phyloP scores from a whole-genome alignment of 2,888 invertebrate genomes.

The Panopea generosa region DNA sequence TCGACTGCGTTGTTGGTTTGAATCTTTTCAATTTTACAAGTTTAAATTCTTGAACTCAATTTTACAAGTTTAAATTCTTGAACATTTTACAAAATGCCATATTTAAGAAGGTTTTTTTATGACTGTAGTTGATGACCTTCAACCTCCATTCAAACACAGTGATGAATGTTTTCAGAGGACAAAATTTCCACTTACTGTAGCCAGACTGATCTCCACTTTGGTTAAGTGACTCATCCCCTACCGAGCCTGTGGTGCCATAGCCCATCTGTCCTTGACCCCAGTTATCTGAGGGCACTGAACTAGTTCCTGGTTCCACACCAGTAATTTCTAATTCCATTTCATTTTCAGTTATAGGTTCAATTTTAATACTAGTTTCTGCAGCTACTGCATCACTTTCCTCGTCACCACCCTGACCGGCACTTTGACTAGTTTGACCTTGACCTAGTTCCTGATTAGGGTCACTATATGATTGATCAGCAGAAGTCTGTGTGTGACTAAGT shows the following conservation, averaged over 20 bases:
- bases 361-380: slow-evolving; percentile 45
- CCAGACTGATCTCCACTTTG: slow-evolving; percentile 33
- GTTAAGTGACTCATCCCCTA: slow-evolving; percentile 19
- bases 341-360: slow-evolving; percentile 59
- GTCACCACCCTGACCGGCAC: slow-evolving; percentile 4
- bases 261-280: slow-evolving; percentile 30
- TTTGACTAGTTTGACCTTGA: slow-evolving; percentile 21
- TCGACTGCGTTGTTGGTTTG: too few species aligned
- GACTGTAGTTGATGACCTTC: too few species aligned
- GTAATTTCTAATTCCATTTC: slow-evolving; percentile 60
- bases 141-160: too few species aligned
- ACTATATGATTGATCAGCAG: slow-evolving; percentile 16
- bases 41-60: too few species aligned
- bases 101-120: too few species aligned
- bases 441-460: slow-evolving; percentile 11
- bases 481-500: slow-evolving; percentile 46
- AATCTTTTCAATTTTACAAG: too few species aligned
- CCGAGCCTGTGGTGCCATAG: neutral
- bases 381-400: slow-evolving; percentile 20
- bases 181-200: slow-evolving; percentile 47
- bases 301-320: slow-evolving; percentile 51
- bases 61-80: too few species aligned
- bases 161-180: too few species aligned
- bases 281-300: slow-evolving; percentile 14
- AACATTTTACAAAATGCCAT: too few species aligned